These are phyloP conservation scores for Beroe forskalii DNA, from an alignment of 37 sponge, comb jelly and placozoan genomes.

Conservation along the genomic window DNA sequence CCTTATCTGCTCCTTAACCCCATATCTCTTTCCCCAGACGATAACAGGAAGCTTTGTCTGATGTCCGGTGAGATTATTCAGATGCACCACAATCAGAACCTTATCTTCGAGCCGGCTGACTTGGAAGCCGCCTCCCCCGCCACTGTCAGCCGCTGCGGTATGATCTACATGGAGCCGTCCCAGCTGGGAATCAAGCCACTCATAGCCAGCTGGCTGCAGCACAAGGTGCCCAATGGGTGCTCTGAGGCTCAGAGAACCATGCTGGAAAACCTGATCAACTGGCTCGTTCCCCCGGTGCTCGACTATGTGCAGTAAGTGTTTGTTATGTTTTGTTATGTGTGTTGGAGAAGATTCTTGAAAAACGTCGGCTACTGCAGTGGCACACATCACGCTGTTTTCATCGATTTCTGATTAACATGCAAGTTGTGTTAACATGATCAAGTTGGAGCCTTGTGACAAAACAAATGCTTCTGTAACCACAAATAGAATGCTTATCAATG, in stretches of 20 bases:
- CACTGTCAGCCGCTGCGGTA: constrained; percentile 94
- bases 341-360: no score
- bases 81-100: constrained; percentile 92
- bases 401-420: no score
- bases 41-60: constrained; percentile 78
- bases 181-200: constrained; percentile 64
- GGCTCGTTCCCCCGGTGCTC: constrained; percentile 66
- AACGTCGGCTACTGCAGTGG: no score
- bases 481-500: background rate
- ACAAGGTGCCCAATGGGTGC: constrained; percentile 47
- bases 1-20: background rate
- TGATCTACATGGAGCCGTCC: constrained; percentile 72
- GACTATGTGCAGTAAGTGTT: constrained; percentile 48
- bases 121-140: constrained; percentile 98
- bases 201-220: constrained; percentile 66
- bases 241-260: constrained; percentile 49
- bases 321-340: background rate
- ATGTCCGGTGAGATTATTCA: constrained; percentile 99
- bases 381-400: no score
- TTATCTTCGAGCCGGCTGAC: constrained; percentile 98
- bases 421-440: no score
- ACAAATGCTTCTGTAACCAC: background rate
- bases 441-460: no score
- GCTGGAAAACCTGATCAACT: constrained; percentile 59
- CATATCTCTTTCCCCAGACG: background rate